Conservation (phyloP, 2,888 invertebrate species). For the Hydropsyche betteni region DNA sequence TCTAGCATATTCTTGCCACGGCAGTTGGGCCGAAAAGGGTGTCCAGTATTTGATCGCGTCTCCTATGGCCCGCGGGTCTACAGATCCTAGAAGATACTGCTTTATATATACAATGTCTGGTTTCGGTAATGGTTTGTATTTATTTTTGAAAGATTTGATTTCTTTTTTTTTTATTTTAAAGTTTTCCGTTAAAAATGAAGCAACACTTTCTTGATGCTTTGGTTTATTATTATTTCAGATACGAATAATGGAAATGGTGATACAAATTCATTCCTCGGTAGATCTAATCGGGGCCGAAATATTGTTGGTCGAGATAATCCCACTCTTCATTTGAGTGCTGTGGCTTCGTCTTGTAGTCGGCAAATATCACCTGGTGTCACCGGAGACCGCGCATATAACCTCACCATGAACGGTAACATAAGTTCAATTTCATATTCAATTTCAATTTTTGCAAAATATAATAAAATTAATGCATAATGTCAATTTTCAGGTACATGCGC, state of each 20-base stretch:
- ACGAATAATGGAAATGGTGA: background rate
- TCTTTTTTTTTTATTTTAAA: background rate
- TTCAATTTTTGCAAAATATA: background rate
- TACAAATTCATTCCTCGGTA: slow-evolving; percentile 8
- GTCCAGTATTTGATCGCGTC: slow-evolving; percentile 76
- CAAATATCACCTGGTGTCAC: slow-evolving; percentile 63
- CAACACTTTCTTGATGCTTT: background rate
- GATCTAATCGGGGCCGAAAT: slow-evolving; percentile 19
- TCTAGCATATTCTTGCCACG: slow-evolving; percentile 77
- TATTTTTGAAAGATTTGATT: background rate
- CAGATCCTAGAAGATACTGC: slow-evolving; percentile 68
- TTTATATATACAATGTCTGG: slow-evolving; percentile 67
- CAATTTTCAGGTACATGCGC: slow-evolving; percentile 63
- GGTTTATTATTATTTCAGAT: slow-evolving; percentile 34
- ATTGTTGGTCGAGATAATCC: slow-evolving; percentile 54
- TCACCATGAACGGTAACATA: slow-evolving; percentile 71
- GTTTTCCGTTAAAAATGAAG: background rate
- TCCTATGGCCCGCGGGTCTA: slow-evolving; percentile 62
- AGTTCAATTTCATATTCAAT: background rate
- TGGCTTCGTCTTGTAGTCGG: slow-evolving; percentile 69
- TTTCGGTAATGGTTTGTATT: slow-evolving; percentile 58
- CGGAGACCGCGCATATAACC: slow-evolving; percentile 72
- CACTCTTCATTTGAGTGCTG: slow-evolving; percentile 63
- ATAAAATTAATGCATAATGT: background rate
- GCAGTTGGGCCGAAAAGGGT: slow-evolving; percentile 74